Evolutionary conservation across 2,113 vertebrate species (phyloP).

Genomic region (Paralichthys olivaceus): DNA sequence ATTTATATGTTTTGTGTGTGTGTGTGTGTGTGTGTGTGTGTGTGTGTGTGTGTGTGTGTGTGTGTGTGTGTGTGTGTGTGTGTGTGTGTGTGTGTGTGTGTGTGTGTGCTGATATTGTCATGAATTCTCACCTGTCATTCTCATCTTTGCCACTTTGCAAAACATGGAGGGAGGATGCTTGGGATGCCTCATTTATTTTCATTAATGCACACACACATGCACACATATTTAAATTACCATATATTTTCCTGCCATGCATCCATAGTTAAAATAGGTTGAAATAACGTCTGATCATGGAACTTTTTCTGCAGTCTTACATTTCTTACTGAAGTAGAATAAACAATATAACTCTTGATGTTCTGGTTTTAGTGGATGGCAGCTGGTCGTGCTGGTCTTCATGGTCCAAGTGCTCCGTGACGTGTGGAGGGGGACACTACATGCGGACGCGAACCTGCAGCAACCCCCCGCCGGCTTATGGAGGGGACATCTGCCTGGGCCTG

Average conservation of each 20-base stretch:
- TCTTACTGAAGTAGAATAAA: not conserved
- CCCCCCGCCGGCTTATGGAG: slow-evolving; percentile 92
- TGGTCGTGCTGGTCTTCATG: slow-evolving; percentile 99
- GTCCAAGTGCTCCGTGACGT: slow-evolving; percentile 96
- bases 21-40: not conserved
- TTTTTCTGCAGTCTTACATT: not conserved
- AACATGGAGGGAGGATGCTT: slow-evolving; percentile 25
- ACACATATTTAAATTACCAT: slow-evolving; percentile 24
- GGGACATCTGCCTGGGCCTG: slow-evolving; percentile 96
- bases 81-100: slow-evolving; percentile 8
- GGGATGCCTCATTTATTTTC: slow-evolving; percentile 72
- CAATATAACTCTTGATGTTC: not conserved
- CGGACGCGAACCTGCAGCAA: slow-evolving; percentile 94
- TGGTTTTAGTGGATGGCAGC: slow-evolving; percentile 90
- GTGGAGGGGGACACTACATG: slow-evolving; percentile 96
- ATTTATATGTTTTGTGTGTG: slow-evolving; percentile 20
- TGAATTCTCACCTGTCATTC: slow-evolving; percentile 9
- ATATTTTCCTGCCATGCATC: slow-evolving; percentile 31
- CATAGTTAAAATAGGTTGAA: slow-evolving; percentile 39
- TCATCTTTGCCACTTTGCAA: slow-evolving; percentile 31
- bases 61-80: slow-evolving; percentile 4
- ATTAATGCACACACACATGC: slow-evolving; percentile 60
- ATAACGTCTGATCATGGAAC: slow-evolving; percentile 31
- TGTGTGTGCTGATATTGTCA: not conserved
- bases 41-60: too few species aligned